These are phyloP conservation scores for Acanthornis magna DNA, from an alignment of 2,797 vertebrate genomes.

Conservation along the genomic window DNA sequence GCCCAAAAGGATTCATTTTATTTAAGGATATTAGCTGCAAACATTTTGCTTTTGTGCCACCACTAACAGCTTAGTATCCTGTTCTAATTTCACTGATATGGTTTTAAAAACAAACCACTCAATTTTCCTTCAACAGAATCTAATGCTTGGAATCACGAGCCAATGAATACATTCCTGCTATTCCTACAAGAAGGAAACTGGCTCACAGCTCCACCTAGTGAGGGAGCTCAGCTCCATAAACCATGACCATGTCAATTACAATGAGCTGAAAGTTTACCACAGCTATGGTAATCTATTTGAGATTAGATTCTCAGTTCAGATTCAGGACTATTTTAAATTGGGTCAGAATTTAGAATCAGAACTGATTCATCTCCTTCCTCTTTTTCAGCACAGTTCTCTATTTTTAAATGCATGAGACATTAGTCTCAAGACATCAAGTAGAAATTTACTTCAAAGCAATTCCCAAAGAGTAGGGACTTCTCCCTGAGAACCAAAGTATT, in stretches of 20 bases:
- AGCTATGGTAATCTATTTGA: fast-evolving
- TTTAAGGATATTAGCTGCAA: not conserved
- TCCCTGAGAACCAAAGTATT: not conserved
- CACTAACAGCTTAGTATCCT: not conserved
- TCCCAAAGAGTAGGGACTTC: not conserved
- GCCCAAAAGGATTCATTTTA: not conserved
- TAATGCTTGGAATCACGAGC: not conserved
- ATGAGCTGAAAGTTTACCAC: fast-evolving
- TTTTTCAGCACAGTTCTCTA: not conserved
- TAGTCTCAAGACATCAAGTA: not conserved
- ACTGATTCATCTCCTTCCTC: not conserved
- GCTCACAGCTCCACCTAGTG: constrained; percentile 68
- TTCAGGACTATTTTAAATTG: not conserved
- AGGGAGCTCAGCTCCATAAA: not conserved
- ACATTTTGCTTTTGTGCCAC: not conserved
- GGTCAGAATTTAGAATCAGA: not conserved
- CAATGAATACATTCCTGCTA: not conserved
- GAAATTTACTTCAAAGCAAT: not conserved
- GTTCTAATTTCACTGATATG: not conserved
- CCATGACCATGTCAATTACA: not conserved
- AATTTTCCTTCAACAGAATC: not conserved
- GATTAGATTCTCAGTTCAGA: not conserved
- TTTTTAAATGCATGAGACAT: not conserved
- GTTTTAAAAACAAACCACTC: not conserved
- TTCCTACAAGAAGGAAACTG: not conserved